Evolutionary conservation across 2,113 vertebrate species (phyloP).

Genomic region (Stegostoma tigrinum): DNA sequence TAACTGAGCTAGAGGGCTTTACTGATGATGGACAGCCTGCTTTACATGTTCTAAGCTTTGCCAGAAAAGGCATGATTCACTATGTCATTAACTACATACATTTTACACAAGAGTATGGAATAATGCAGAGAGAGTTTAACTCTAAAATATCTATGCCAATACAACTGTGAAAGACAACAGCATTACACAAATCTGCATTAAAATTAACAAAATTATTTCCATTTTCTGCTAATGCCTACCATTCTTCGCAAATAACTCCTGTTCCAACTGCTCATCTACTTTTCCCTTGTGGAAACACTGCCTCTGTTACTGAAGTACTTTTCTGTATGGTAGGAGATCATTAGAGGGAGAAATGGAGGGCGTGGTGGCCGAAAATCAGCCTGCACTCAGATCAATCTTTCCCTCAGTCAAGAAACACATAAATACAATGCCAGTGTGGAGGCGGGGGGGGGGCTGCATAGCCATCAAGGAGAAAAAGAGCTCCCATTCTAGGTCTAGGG

Average conservation of each 20-base stretch:
- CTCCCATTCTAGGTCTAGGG: neutral
- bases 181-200: neutral
- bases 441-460: too few relatives aligned
- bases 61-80: neutral
- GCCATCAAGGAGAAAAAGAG: neutral
- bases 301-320: neutral
- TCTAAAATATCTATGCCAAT: neutral
- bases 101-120: neutral
- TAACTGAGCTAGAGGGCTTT: neutral
- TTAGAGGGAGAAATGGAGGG: neutral
- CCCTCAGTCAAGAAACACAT: neutral
- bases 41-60: neutral
- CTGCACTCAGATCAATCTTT: neutral
- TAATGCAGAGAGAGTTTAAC: neutral
- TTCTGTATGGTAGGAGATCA: neutral
- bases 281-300: neutral
- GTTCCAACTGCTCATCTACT: neutral
- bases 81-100: neutral
- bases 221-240: neutral
- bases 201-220: neutral
- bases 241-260: neutral
- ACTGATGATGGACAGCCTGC: neutral
- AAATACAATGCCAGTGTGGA: neutral
- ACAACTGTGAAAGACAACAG: neutral
- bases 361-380: neutral